Base-by-base conservation (phyloP, 2,113 vertebrate genomes). In the Elanus axillaris region DNA sequence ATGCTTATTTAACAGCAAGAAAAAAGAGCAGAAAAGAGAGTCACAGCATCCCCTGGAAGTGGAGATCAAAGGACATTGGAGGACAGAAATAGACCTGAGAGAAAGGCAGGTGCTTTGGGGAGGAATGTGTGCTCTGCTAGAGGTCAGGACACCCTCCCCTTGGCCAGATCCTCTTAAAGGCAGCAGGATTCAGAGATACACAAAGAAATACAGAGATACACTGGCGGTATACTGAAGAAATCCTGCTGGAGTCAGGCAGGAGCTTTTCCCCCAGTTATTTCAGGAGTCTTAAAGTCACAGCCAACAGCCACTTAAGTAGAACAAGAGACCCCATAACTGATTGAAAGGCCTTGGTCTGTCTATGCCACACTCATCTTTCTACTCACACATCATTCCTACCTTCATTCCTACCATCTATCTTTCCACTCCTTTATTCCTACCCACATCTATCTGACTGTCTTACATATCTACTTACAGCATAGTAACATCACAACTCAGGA, bases 61-160 rank as follows among this genome's bases (percentile, higher is more conserved):
- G 55, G 31, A 80, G 38, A 94, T 86, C 63, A 91, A 97, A 94
- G 91, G 27, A 83, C 47, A 66, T 15, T 1, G 1, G 59, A 77
- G 55, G 79, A 92, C 67, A 94, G 83, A 95, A 95, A 91, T 71
- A 96, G 86, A 84, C 50, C 36, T 40, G 31, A 83, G 59, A 91
- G 71, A 73, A 92, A 89, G 68, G 86, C 72, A 88, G 55, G 79
- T 92, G 80, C 79, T 95, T 26, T 77, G 47, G 59, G 63, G 63
- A 80, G 27, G 40, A 80, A 55, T 4, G 29, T 21, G 62, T 47
- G 16, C 53, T 64, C 34, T 86, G 25, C 71, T 69, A 9, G 4
- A 34, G 82, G 71, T 86, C 82, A 95, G 88, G 63, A 86, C 82
- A 88, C 10, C 40, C 67, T 92, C 62, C 79, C 53, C 67, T 90